Evolutionary conservation across 2,888 invertebrate genomes (phyloP), one percentile per base, ranked within the genome.

Genomic region (Abrostola tripartita): DNA sequence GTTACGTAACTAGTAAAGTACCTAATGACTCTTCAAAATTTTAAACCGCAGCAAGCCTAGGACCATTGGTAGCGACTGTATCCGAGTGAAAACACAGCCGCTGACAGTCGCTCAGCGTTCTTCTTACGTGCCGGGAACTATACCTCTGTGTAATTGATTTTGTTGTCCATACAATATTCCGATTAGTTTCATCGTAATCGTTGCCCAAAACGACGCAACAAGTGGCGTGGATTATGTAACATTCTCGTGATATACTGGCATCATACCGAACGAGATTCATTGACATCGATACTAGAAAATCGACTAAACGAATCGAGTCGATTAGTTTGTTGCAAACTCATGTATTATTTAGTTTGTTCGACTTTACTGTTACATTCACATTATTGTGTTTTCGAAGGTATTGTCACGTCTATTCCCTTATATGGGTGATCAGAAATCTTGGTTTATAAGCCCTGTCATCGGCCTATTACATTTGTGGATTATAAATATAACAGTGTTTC

Each of bases 111-210:
- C n/a, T n/a, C n/a, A n/a, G n/a, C n/a, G n/a, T n/a, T n/a, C n/a
- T n/a, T n/a, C n/a, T n/a, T n/a, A n/a, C n/a, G n/a, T n/a, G n/a
- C n/a, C n/a, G n/a, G n/a, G n/a, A n/a, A n/a, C n/a, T n/a, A n/a
- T n/a, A n/a, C n/a, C n/a, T n/a, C n/a, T n/a, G n/a, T n/a, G n/a
- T n/a, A 24, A 24, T 24, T 24, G 24, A 24, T 65, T 71, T 52
- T 76, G 74, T 61, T 50, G 42, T 74, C 52, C 66, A 52, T 74
- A 70, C 50, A 38, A 73, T 71, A 74, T 72, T 78, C 68, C 72
- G 71, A 81, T 73, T 74, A 71, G 76, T 68, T 78, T 78, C 74
- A 74, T 66, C 69, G 74, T 74, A 79, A 78, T 71, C 66, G 72
- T 65, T 76, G 72, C 67, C 66, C 52, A 71, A 81, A 83, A 76